Base-by-base conservation (phyloP, 1,140 invertebrate species). In the Anastrepha ludens region DNA sequence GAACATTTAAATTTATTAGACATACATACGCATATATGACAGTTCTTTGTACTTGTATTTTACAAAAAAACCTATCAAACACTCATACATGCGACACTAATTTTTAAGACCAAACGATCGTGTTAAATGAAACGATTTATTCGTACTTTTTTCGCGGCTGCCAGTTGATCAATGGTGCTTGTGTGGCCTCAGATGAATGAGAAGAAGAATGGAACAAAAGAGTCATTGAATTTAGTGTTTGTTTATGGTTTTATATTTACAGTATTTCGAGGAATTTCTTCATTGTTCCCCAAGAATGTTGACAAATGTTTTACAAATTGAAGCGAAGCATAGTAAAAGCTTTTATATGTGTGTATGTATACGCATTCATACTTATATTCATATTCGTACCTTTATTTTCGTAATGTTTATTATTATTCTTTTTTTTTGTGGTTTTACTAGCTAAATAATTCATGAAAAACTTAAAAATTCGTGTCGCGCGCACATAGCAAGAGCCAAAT, bases 401-500 rank as follows among this genome's bases (percentile, higher is more conserved):
- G 11, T 70, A 41, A 3, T 44, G 29, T 44, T 7, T 44, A 13
- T 47, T 44, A 7, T 50, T n/a, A 41, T 70, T 44, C 15, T 44
- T 0, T 58, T 81, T 81, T 81, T 29, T 20, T n/a, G n/a, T n/a
- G n/a, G n/a, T n/a, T n/a, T n/a, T n/a, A n/a, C n/a, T n/a, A n/a
- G n/a, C n/a, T 55, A 50, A 81, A 50, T 17, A 9, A 55, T 81
- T 81, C 47, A 47, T 81, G 74, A 58, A 29, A 47, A 81, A 81
- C 55, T 55, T 81, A 47, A 58, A 81, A 81, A 81, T 81, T 81
- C 74, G 74, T 81, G 74, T 81, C 74, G 74, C n/a, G 74, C 74
- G 17, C n/a, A 58, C 47, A 55, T 55, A 81, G n/a, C 17, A 5
- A 55, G 8, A n/a, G n/a, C 20, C 20, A 81, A 74, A 44, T 17